Evolutionary conservation across 1,140 invertebrate genomes (phyloP).

Genomic region (Thaumetopoea pityocampa): DNA sequence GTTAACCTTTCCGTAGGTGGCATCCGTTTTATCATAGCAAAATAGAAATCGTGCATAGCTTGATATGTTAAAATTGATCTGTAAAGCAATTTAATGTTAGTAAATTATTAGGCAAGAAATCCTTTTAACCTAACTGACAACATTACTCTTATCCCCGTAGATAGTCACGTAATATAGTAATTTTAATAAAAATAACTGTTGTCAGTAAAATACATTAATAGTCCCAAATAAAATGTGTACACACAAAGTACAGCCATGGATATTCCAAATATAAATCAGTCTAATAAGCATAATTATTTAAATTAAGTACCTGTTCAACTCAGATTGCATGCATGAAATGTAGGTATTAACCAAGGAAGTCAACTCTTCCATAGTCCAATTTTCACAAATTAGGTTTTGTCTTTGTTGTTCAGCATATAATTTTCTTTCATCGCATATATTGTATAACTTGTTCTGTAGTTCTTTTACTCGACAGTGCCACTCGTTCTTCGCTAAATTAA

Average conservation of each 20-base stretch:
- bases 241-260: no score
- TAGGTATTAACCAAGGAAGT: constrained; percentile 75
- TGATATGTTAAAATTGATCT: constrained; percentile 68
- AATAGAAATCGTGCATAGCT: constrained; percentile 77
- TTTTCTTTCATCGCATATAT: constrained; percentile 76
- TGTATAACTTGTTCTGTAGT: constrained; percentile 51
- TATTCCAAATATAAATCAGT: no score
- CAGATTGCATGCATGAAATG: constrained; percentile 74
- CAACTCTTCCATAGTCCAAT: constrained; percentile 74
- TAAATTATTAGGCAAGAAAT: constrained; percentile 1
- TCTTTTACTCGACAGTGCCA: constrained; percentile 67
- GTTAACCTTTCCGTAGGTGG: constrained; percentile 48
- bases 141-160: no score
- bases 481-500: constrained; percentile 67
- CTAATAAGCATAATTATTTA: no score
- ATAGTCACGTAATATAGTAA: no score
- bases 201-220: no score
- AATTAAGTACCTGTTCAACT: constrained; percentile 71
- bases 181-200: no score
- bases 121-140: no score
- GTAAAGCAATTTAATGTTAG: constrained; percentile 25
- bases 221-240: no score
- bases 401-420: constrained; percentile 70
- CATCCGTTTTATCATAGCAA: constrained; percentile 59
- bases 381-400: constrained; percentile 62